Percentiles rank a stretch among this genome's conserved stretches.
Conservation (phyloP, 64 coral and sea anemone species). For the Montipora foliosa region DNA sequence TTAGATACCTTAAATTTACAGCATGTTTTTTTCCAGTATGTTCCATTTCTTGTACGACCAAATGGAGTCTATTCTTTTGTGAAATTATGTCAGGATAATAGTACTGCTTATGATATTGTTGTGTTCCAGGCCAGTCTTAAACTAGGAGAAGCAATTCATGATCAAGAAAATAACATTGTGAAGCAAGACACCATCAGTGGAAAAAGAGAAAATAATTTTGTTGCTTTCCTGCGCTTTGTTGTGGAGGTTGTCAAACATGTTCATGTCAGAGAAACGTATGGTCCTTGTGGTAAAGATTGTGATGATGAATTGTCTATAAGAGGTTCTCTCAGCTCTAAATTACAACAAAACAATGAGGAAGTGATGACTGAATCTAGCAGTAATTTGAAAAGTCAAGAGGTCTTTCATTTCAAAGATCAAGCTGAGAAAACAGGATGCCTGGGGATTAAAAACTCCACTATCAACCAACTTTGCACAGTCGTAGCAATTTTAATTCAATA, state of each 20-base stretch:
- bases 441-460: background rate
- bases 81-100: background rate
- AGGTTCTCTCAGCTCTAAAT: background rate
- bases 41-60: conserved; percentile 37
- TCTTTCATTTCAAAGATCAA: background rate
- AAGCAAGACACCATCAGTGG: conserved; percentile 18
- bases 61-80: conserved; percentile 40
- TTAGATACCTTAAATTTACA: background rate
- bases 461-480: conserved; percentile 28
- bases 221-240: conserved; percentile 7
- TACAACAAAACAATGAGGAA: background rate
- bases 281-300: background rate
- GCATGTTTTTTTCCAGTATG: conserved; percentile 10
- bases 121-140: conserved; percentile 9
- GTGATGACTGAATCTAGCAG: background rate
- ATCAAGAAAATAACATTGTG: conserved; percentile 24
- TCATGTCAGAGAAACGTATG: background rate
- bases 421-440: background rate
- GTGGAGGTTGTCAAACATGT: background rate
- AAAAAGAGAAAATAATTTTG: background rate
- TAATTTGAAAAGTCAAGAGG: background rate
- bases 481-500: conserved; percentile 45
- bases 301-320: background rate
- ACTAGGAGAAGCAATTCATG: conserved; percentile 16
- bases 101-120: background rate